phyloP scores from a whole-genome alignment of 2,113 vertebrate genomes.

The Onychostoma macrolepis region DNA sequence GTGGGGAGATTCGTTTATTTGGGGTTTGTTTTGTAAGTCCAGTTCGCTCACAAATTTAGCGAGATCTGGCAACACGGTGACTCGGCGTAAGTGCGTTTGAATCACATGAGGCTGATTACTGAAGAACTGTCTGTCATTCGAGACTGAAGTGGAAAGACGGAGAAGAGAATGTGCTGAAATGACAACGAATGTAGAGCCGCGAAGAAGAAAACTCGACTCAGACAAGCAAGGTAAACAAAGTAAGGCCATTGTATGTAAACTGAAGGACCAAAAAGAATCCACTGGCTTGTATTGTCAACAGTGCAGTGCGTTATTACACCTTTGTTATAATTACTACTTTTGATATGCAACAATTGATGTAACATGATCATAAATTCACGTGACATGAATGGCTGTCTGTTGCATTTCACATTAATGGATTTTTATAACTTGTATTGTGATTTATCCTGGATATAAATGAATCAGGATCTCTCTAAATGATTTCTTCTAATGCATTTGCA shows the following conservation, averaged over 20 bases:
- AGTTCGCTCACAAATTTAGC: background rate
- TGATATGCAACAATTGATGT: background rate
- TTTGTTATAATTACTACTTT: background rate
- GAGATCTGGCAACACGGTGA: background rate
- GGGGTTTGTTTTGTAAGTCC: background rate
- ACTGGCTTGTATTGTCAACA: background rate
- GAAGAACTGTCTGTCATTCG: background rate
- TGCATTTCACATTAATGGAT: background rate
- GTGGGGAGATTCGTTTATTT: background rate
- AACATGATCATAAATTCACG: background rate
- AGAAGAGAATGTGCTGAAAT: constrained; percentile 40
- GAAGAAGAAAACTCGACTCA: constrained; percentile 60
- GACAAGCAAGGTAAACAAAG: constrained; percentile 31
- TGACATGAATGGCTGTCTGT: background rate
- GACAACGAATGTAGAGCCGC: constrained; percentile 50
- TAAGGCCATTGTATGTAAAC: background rate
- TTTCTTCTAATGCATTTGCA: background rate
- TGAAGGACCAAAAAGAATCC: background rate
- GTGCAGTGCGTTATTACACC: background rate
- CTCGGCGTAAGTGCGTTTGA: background rate
- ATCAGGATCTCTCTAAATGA: background rate
- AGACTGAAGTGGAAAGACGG: background rate
- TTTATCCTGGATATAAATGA: background rate
- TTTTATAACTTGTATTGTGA: background rate
- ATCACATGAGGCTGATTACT: constrained; percentile 57